Base-by-base conservation (phyloP, 2,113 vertebrate genomes). In the Corythornis madagascariensis region DNA sequence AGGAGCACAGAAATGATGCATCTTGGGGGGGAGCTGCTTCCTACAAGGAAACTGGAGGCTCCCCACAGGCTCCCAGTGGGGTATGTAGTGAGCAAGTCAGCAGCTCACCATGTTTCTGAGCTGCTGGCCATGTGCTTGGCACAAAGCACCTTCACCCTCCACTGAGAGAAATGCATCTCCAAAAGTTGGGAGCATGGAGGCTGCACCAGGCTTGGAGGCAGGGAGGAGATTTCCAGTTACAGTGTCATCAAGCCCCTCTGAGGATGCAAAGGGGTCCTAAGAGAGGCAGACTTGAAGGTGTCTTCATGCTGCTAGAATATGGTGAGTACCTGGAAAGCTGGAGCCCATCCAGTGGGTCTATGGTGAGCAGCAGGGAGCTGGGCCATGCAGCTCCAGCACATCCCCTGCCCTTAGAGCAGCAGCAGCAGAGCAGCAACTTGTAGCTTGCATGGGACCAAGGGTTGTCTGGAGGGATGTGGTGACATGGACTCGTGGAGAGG, bases 311-410 rank as follows among this genome's bases (percentile, higher is more conserved):
- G 35, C 50, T 31, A 79, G 33, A 59, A 28, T 10, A 75, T 2
- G 33, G 31, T 48, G 74, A 66, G 53, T 4, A 38, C 38, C 11
- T 38, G 26, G 71, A 84, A 87, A 59, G 15, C 31, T 31, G 66
- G 18, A 59, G 11, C 16, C 22, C 0, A 0, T 22, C 42, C 13
- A 25, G 29, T 7, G 20, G 53, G 77, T 9, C 72, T 45, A 24
- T 1, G 10, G 59, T 40, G 56, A 65, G 52, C 35, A 63, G 48
- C 1, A 0, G 42, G 21, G 55, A 16, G 26, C 31, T 25, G 35
- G 31, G 31, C 50, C 1, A 16, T 35, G 31, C 56, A 57, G 35
- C 50, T 70, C 19, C 43, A 74, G 55, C 33, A 65, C 28, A 52
- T 24, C 35, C 56, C 38, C 15, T 38, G 42, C 42, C 28, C 61